Conservation (phyloP, 2,888 invertebrate genomes). For the Mystacides longicornis region DNA sequence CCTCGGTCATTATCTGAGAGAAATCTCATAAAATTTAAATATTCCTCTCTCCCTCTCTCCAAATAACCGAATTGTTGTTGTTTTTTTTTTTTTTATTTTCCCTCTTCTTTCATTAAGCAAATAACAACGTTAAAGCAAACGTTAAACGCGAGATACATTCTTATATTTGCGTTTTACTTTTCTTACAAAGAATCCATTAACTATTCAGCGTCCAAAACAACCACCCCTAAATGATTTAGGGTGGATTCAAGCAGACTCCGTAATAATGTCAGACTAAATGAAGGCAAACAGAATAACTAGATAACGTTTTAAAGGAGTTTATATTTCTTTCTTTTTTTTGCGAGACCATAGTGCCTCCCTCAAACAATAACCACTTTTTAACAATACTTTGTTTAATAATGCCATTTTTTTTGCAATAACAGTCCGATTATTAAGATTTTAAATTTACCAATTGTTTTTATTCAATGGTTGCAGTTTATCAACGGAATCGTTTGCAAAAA, state of each 20-base stretch:
- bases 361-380: too few relatives aligned
- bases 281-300: constrained; percentile 5
- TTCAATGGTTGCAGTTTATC: too few relatives aligned
- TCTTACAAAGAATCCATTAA: constrained; percentile 5
- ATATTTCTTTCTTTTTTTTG: not conserved
- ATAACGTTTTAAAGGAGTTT: constrained; percentile 1
- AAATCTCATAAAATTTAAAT: constrained; percentile 8
- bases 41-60: not conserved
- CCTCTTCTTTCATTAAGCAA: constrained; percentile 4
- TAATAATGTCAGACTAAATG: not conserved
- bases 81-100: not conserved
- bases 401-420: too few relatives aligned
- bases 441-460: too few relatives aligned
- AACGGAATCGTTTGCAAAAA: too few relatives aligned
- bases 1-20: constrained; percentile 6
- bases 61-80: constrained; percentile 1
- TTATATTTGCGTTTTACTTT: constrained; percentile 1
- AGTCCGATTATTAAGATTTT: too few relatives aligned
- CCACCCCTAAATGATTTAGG: constrained; percentile 8
- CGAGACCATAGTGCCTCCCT: too few relatives aligned
- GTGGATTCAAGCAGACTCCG: constrained; percentile 5
- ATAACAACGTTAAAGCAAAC: constrained; percentile 7
- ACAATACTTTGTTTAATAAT: too few relatives aligned
- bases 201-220: constrained; percentile 7
- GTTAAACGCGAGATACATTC: constrained; percentile 4